Percentiles rank a stretch among this genome's conserved stretches.
phyloP scores from a whole-genome alignment of 2,113 vertebrate genomes.

The Cathartes aura region DNA sequence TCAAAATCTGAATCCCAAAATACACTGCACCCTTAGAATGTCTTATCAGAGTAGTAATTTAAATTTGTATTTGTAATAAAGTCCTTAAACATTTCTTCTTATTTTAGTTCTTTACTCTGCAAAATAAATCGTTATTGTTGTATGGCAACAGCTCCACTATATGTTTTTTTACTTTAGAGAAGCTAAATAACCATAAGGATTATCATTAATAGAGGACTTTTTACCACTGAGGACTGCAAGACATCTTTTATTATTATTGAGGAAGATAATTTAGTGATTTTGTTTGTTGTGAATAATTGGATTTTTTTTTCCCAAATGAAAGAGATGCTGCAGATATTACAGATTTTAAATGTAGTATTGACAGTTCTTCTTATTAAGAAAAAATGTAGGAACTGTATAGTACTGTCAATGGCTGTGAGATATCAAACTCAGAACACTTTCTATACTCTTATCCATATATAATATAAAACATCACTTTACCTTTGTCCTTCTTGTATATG shows the following conservation, averaged over 20 bases:
- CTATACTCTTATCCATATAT: not conserved
- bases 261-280: not conserved
- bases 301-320: not conserved
- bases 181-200: not conserved
- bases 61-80: not conserved
- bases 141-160: not conserved
- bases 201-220: not conserved
- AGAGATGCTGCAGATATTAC: not conserved
- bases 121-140: not conserved
- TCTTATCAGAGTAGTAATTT: not conserved
- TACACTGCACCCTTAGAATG: not conserved
- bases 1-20: not conserved
- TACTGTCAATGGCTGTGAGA: not conserved
- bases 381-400: not conserved
- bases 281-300: not conserved
- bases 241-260: not conserved
- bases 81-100: not conserved
- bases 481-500: not conserved
- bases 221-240: not conserved
- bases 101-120: not conserved
- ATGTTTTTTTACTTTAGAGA: not conserved
- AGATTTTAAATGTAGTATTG: not conserved
- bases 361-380: not conserved
- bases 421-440: not conserved
- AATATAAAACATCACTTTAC: not conserved